Conservation (phyloP, 2,797 vertebrate genomes). For the Parotocinclus haroldoi region DNA sequence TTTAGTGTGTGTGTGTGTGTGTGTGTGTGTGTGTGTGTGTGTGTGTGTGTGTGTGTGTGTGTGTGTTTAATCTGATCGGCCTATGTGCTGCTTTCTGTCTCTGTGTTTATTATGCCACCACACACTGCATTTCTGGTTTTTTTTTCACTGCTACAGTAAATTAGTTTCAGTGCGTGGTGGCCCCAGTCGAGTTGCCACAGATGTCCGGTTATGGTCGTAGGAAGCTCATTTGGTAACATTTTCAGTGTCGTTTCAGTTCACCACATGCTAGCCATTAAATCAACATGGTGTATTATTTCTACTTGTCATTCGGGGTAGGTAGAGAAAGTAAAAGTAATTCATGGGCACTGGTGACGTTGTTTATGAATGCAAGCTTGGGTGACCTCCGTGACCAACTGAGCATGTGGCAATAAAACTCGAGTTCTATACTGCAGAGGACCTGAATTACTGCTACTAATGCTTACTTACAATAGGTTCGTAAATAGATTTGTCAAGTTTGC, state of each 20-base stretch:
- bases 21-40: too few relatives aligned
- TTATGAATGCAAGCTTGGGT: slow-evolving; percentile 12
- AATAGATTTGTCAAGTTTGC: too few relatives aligned
- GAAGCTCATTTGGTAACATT: slow-evolving; percentile 8
- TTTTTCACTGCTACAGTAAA: too few relatives aligned
- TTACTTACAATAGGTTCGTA: too few relatives aligned
- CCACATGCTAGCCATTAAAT: not conserved
- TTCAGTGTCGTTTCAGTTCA: not conserved
- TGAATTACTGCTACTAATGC: not conserved
- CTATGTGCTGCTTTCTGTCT: not conserved
- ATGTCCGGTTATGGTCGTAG: not conserved
- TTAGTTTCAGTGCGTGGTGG: too few relatives aligned
- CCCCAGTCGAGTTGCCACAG: not conserved
- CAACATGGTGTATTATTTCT: slow-evolving; percentile 9
- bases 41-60: too few relatives aligned
- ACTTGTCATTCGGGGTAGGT: not conserved
- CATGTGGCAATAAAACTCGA: slow-evolving; percentile 3
- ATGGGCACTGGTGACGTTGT: slow-evolving; percentile 13
- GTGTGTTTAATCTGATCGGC: not conserved
- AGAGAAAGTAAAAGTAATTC: not conserved
- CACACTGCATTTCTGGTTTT: not conserved
- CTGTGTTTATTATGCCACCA: not conserved
- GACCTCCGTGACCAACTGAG: slow-evolving; percentile 32
- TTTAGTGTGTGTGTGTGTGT: too few relatives aligned
- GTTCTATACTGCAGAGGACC: not conserved